These are phyloP conservation scores for Actinia tenebrosa DNA, from an alignment of 64 coral and sea anemone species.

Conservation along the genomic window DNA sequence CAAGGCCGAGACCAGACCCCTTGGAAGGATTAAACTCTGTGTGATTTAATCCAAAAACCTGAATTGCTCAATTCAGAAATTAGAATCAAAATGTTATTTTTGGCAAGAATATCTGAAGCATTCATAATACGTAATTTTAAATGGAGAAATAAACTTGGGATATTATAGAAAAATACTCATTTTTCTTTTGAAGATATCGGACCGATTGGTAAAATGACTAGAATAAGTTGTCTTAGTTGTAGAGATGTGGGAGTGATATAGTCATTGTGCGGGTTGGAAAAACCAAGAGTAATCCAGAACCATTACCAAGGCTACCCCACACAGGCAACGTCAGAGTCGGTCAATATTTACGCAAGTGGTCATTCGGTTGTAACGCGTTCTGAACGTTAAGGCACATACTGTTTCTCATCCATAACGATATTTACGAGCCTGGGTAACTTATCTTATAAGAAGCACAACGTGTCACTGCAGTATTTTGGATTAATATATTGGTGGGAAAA, in stretches of 20 bases:
- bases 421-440: neutral
- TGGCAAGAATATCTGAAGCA: neutral
- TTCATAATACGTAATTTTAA: neutral
- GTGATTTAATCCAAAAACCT: neutral
- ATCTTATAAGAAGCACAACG: neutral
- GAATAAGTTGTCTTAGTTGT: neutral
- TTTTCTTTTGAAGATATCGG: neutral
- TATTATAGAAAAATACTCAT: neutral
- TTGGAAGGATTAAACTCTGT: neutral
- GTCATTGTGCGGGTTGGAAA: neutral
- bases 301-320: neutral
- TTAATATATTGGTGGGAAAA: slow-evolving; percentile 20
- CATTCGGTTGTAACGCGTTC: neutral
- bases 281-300: neutral
- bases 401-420: neutral
- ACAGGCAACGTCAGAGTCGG: neutral
- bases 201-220: neutral
- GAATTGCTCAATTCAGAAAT: neutral
- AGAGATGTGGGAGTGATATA: neutral
- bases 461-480: neutral
- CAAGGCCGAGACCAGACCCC: neutral
- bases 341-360: neutral
- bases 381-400: neutral
- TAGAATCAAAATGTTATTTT: neutral
- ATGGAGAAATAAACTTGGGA: neutral